phyloP scores from a whole-genome alignment of 23 tunicate genomes.

The Halocynthia aurantium region DNA sequence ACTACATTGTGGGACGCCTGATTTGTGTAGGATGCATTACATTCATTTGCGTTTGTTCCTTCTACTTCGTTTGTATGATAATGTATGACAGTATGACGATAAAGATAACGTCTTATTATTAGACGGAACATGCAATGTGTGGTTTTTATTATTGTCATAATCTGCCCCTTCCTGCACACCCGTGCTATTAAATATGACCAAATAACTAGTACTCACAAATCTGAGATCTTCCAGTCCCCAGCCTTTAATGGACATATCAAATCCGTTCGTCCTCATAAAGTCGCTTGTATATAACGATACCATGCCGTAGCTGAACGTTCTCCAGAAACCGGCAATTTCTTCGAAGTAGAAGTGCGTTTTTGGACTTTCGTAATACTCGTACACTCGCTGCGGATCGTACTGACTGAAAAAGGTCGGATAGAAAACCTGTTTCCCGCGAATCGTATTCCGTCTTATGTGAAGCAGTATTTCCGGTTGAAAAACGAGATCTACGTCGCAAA shows the following conservation, averaged over 20 bases:
- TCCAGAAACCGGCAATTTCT: conserved; percentile 30
- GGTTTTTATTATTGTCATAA: too few relatives aligned
- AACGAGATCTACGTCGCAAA: conserved; percentile 89
- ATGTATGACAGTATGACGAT: too few relatives aligned
- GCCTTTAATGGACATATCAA: conserved; percentile 20
- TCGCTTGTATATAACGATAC: conserved; percentile 23
- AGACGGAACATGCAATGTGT: too few relatives aligned
- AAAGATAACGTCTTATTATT: too few relatives aligned
- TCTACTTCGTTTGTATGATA: too few relatives aligned
- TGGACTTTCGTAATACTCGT: conserved; percentile 11
- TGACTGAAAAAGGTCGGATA: conserved; percentile 93
- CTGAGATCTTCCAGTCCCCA: conserved; percentile 34
- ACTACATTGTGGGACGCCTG: too few relatives aligned
- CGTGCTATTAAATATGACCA: too few relatives aligned
- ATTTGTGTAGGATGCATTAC: too few relatives aligned
- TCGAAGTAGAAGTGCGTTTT: conserved; percentile 19
- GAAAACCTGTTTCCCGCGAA: conserved; percentile 56
- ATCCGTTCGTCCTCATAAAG: conserved; percentile 22
- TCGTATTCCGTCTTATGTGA: conserved; percentile 71
- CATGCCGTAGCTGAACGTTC: conserved; percentile 35
- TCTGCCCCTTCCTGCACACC: too few relatives aligned
- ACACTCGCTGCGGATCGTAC: conserved; percentile 31
- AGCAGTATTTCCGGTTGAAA: conserved; percentile 47
- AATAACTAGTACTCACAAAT: conserved; percentile 11
- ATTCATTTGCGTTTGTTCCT: too few relatives aligned